Conservation (phyloP, 2,797 vertebrate species). For the Glyptemys insculpta region DNA sequence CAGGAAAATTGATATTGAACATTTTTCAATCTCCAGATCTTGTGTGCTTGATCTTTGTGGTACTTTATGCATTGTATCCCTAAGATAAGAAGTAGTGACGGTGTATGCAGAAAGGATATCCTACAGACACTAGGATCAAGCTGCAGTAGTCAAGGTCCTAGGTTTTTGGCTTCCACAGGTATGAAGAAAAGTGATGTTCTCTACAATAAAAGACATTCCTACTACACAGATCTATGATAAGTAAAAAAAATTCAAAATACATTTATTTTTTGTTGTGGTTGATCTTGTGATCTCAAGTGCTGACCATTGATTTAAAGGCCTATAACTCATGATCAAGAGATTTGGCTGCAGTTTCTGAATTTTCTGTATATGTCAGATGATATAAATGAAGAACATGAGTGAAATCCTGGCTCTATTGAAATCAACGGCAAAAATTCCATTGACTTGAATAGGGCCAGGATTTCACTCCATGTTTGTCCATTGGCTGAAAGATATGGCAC, state of each 20-base stretch:
- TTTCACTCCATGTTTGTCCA: not conserved
- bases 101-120: not conserved
- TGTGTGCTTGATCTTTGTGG: not conserved
- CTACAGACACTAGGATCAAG: not conserved
- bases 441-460: not conserved
- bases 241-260: not conserved
- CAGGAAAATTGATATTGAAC: too few relatives aligned
- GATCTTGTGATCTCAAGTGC: not conserved
- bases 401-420: not conserved
- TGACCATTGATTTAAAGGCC: fast-evolving
- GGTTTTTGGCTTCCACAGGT: not conserved
- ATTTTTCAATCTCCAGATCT: too few relatives aligned
- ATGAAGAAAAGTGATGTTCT: not conserved
- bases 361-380: not conserved
- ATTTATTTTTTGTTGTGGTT: not conserved
- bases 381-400: not conserved
- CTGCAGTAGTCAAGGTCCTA: not conserved
- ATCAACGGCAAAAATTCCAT: not conserved
- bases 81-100: not conserved
- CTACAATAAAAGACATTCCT: not conserved
- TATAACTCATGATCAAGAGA: not conserved
- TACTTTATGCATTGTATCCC: not conserved
- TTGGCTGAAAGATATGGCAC: not conserved
- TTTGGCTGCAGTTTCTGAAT: fast-evolving
- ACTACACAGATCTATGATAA: not conserved